These are phyloP conservation scores for Aurelia coerulea DNA, from an alignment of 30 jellyfish, hydroid and myxozoan species.

Conservation along the genomic window DNA sequence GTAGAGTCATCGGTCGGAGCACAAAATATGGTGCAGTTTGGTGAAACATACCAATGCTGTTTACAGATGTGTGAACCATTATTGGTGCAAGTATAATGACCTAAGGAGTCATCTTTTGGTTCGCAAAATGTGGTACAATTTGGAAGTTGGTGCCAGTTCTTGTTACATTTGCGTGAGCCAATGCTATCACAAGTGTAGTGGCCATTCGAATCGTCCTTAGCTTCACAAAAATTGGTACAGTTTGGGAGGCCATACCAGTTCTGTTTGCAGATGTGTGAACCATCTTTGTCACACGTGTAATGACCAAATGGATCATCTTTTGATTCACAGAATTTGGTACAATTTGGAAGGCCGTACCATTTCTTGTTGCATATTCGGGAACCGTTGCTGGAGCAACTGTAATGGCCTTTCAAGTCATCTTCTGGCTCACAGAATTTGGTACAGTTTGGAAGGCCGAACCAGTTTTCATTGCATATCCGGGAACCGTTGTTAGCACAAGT, in stretches of 20 bases:
- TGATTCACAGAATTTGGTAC: conserved; percentile 52
- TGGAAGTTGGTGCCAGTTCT: conserved; percentile 51
- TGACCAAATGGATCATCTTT: conserved; percentile 48
- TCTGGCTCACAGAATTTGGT: conserved; percentile 35
- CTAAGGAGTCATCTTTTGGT: conserved; percentile 4
- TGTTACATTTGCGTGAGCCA: conserved; percentile 39
- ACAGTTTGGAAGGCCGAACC: conserved; percentile 45
- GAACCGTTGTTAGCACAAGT: conserved; percentile 38
- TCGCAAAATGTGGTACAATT: conserved; percentile 51
- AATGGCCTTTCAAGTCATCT: conserved; percentile 51
- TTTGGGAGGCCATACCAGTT: conserved; percentile 44
- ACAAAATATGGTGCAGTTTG: conserved; percentile 43
- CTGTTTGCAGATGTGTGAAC: conserved; percentile 29
- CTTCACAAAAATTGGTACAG: conserved; percentile 25
- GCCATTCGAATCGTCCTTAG: conserved; percentile 28
- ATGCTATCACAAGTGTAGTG: conserved; percentile 46
- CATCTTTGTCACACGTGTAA: conserved; percentile 27
- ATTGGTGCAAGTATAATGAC: not conserved
- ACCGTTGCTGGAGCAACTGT: conserved; percentile 60
- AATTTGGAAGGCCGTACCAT: conserved; percentile 44
- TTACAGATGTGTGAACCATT: conserved; percentile 13
- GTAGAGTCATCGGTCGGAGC: conserved; percentile 20
- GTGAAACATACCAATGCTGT: conserved; percentile 3
- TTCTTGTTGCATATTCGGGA: conserved; percentile 30
- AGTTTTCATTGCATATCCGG: conserved; percentile 21